Percentiles rank a stretch among this genome's conserved stretches.
Conservation (phyloP, 2,113 vertebrate genomes). For the Steatornis caripensis region DNA sequence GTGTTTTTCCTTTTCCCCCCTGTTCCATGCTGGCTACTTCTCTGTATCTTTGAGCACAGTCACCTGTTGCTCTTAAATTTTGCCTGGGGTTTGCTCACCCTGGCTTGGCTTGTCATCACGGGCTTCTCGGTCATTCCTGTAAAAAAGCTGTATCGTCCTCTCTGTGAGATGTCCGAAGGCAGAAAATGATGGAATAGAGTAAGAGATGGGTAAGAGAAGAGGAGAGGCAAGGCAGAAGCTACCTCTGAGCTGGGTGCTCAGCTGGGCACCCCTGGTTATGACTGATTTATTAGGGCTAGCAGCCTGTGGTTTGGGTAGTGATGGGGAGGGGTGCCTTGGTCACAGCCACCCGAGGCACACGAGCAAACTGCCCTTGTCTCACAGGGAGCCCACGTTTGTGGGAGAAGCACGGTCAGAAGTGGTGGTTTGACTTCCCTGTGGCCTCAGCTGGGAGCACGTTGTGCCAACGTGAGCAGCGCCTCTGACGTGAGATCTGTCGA, state of each 20-base stretch:
- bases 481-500: neutral
- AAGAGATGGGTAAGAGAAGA: neutral
- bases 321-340: fast-evolving
- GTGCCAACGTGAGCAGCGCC: fast-evolving
- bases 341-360: fast-evolving
- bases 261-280: neutral
- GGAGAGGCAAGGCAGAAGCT: neutral
- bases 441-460: fast-evolving
- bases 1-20: neutral
- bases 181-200: neutral
- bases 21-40: neutral
- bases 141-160: neutral
- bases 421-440: neutral
- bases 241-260: neutral
- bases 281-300: neutral
- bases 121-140: neutral
- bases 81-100: neutral
- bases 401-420: fast-evolving
- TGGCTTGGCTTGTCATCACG: neutral
- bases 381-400: fast-evolving
- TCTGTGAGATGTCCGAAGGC: neutral
- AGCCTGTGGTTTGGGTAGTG: neutral
- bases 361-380: neutral
- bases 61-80: neutral
- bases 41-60: neutral